Evolutionary conservation across 2,797 vertebrate genomes (phyloP), one percentile per base, ranked within the genome.

Genomic region (Fratercula arctica): DNA sequence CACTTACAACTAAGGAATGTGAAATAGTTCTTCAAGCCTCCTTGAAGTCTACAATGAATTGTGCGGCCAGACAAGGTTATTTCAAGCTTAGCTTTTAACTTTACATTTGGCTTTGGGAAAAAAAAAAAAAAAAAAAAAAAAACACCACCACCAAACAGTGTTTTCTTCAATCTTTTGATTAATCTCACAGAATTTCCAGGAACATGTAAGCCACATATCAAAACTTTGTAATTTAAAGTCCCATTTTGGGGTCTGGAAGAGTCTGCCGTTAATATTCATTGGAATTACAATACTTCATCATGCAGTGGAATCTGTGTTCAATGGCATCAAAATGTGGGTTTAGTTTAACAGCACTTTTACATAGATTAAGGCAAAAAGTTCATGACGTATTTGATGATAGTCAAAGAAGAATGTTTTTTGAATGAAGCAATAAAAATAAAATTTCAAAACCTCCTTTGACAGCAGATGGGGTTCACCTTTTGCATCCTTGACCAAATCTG

Each of bases 101-200:
- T 93, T 74, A 53, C 68, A 79, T 89, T 90, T 90, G 56, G 48
- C 29, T 87, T 85, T 33, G 29, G 41, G 35, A 53, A 41, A 51
- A 43, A 66, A 19, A 59, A 15, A 24, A 31, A 48, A 11, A 45
- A 45, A 19, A 66, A 19, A 59, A 15, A 24, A 31, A 48, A 11
- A 45, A 45, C 9, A 20, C 10, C 19, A 46, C 20, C 9, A 43
- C 3, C 26, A 31, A 69, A 31, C 16, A 80, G 29, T 17, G 50
- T 69, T 95, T 87, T 73, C 83, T 92, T 95, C 39, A 94, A 64
- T 81, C 17, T 87, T 87, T 74, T 95, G 50, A 80, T 59, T 77
- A 69, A 80, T 75, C 87, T 96, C 61, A 77, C 35, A 81, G 64
- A 83, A 87, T 85, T 95, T 90, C 78, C 77, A 73, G 50, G 84